phyloP scores from a whole-genome alignment of 2,113 vertebrate genomes.

The Climacteris rufus region DNA sequence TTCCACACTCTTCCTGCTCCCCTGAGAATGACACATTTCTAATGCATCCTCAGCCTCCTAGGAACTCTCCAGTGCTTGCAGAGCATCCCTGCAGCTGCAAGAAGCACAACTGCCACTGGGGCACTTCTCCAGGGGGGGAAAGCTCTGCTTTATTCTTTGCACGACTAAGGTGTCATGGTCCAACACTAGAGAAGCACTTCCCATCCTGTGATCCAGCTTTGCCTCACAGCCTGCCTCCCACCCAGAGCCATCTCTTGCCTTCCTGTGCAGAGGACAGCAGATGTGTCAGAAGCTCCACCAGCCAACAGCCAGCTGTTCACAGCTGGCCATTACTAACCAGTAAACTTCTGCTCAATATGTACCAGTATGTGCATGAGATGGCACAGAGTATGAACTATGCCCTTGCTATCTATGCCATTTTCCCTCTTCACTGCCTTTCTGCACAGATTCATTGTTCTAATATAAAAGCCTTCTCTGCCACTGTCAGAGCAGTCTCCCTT shows the following conservation, averaged over 20 bases:
- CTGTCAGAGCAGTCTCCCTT: not conserved
- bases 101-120: rapidly evolving
- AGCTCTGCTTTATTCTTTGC: not conserved
- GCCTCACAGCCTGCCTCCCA: not conserved
- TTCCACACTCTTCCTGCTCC: not conserved
- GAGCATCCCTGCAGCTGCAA: not conserved
- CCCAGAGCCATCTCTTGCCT: not conserved
- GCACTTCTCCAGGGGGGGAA: not conserved
- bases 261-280: not conserved
- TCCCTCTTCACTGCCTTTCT: not conserved
- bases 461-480: not conserved
- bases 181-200: not conserved
- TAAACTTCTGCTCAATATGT: not conserved
- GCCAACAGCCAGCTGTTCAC: not conserved
- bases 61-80: not conserved
- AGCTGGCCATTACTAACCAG: not conserved
- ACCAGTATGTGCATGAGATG: not conserved
- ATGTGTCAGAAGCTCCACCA: not conserved
- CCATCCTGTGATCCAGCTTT: not conserved
- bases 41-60: not conserved
- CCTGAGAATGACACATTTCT: not conserved
- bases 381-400: not conserved
- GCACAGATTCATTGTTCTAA: not conserved
- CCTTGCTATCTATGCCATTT: not conserved
- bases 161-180: not conserved